These are phyloP conservation scores for Neopipo cinnamomea DNA, from an alignment of 2,113 vertebrate species.

Conservation along the genomic window DNA sequence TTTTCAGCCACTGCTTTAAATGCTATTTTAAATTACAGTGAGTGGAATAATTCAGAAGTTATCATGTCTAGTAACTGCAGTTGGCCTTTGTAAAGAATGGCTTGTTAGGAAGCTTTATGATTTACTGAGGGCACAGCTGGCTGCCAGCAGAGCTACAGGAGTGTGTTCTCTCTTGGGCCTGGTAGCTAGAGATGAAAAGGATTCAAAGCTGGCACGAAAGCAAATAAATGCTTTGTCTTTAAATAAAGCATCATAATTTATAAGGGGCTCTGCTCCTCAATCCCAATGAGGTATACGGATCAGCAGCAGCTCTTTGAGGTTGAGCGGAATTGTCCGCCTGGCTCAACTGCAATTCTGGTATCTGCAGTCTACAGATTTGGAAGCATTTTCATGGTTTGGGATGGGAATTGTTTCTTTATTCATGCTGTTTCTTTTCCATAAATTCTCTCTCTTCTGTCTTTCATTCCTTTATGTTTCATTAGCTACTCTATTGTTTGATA, in stretches of 20 bases:
- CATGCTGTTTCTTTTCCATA: neutral
- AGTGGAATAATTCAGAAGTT: conserved; percentile 71
- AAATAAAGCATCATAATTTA: conserved; percentile 80
- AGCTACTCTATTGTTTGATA: conserved; percentile 11
- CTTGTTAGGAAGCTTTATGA: conserved; percentile 76
- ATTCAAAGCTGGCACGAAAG: conserved; percentile 79
- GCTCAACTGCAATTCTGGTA: conserved; percentile 52
- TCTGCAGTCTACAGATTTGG: conserved; percentile 37
- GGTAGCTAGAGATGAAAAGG: conserved; percentile 78
- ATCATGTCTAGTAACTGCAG: conserved; percentile 69
- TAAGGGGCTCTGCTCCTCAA: conserved; percentile 59
- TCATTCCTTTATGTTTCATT: conserved; percentile 27
- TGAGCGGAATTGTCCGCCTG: conserved; percentile 59
- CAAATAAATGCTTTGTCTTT: conserved; percentile 79
- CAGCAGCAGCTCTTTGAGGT: conserved; percentile 70
- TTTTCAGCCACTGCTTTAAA: conserved; percentile 63
- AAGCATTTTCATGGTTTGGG: conserved; percentile 42
- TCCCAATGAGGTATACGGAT: conserved; percentile 58
- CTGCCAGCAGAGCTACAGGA: conserved; percentile 75
- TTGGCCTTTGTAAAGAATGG: conserved; percentile 72
- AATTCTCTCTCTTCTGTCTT: neutral
- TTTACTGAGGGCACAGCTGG: conserved; percentile 79
- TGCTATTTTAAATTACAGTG: conserved; percentile 72
- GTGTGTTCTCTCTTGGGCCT: conserved; percentile 76
- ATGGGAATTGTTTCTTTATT: conserved; percentile 7